phyloP scores from a whole-genome alignment of 2,797 vertebrate species.

The Ispidina picta region DNA sequence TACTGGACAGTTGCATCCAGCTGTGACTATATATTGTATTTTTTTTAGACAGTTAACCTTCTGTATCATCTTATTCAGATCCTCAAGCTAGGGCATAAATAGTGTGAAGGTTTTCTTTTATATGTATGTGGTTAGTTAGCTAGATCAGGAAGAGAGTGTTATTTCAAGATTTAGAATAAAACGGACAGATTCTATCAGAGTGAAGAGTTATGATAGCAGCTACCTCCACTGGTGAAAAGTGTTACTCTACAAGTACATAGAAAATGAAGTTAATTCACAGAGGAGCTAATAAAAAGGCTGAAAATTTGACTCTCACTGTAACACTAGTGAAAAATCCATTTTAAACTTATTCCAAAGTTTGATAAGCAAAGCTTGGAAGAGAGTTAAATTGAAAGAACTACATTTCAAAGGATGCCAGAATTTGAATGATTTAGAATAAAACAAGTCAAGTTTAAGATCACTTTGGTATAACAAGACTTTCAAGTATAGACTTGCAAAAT shows the following conservation, averaged over 20 bases:
- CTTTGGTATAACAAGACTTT: neutral
- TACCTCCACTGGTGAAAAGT: neutral
- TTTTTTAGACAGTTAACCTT: neutral
- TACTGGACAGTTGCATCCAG: neutral
- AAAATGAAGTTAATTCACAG: neutral
- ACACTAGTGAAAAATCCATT: neutral
- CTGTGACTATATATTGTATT: neutral
- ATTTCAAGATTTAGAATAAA: neutral
- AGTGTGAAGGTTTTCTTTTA: neutral
- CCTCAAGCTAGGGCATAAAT: neutral
- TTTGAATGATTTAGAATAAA: neutral
- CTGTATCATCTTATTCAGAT: neutral
- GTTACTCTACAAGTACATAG: neutral
- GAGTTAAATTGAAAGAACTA: neutral
- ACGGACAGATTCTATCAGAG: neutral
- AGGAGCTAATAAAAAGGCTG: neutral
- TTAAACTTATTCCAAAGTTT: neutral
- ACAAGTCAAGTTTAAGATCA: neutral
- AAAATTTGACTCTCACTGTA: neutral
- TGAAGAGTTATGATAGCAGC: neutral
- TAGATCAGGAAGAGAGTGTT: neutral
- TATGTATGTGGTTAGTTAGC: neutral
- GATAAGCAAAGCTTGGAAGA: neutral
- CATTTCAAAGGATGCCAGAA: neutral
- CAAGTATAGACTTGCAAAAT: neutral